These are phyloP conservation scores for Psittacula derbiana DNA, from an alignment of 2,797 vertebrate species.

Conservation along the genomic window DNA sequence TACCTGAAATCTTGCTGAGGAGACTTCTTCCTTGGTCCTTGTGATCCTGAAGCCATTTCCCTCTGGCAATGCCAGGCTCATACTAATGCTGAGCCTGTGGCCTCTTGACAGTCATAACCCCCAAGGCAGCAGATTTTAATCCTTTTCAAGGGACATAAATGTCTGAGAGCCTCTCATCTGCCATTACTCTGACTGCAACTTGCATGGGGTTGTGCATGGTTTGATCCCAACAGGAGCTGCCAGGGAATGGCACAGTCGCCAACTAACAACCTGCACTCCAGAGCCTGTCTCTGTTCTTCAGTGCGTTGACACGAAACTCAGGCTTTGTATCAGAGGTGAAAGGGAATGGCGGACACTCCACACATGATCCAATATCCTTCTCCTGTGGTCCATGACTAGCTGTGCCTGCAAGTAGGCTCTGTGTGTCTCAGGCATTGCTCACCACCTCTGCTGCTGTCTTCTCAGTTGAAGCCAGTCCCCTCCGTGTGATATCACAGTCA, in stretches of 20 bases:
- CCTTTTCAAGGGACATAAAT: background rate
- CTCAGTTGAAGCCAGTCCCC: background rate
- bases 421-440: background rate
- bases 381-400: fast-evolving
- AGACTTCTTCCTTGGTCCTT: background rate
- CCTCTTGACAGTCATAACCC: background rate
- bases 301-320: background rate
- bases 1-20: background rate
- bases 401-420: background rate
- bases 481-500: background rate
- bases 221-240: background rate
- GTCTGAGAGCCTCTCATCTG: background rate
- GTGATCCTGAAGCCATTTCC: background rate
- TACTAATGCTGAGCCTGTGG: background rate
- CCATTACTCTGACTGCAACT: background rate
- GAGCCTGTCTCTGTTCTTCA: background rate
- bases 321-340: background rate
- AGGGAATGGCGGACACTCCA: background rate
- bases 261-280: background rate
- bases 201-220: background rate
- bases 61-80: background rate
- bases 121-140: background rate
- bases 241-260: background rate
- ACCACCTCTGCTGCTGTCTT: background rate
- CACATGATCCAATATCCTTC: fast-evolving